Percentiles rank a stretch among this genome's conserved stretches.
These are phyloP conservation scores for Hemicordylus capensis DNA, from an alignment of 2,113 vertebrate genomes.

Conservation along the genomic window DNA sequence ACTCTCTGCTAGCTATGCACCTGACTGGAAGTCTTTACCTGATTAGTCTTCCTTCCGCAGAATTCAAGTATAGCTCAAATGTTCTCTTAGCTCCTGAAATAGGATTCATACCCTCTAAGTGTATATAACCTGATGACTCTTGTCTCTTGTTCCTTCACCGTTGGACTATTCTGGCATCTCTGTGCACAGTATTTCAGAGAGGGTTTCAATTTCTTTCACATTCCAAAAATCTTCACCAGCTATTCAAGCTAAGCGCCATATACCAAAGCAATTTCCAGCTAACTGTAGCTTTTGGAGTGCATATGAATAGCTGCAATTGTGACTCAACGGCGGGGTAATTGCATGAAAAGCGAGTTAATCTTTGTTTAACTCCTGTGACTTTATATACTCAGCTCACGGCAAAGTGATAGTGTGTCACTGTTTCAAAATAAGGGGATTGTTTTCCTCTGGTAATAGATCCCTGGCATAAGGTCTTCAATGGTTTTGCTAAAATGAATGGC, in stretches of 20 bases:
- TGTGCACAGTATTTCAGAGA: not conserved
- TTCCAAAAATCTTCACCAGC: not conserved
- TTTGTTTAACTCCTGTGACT: conserved; percentile 67
- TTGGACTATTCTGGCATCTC: not conserved
- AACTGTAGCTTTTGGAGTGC: conserved; percentile 51
- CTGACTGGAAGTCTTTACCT: not conserved
- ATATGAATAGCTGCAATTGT: conserved; percentile 50
- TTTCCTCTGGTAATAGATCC: conserved; percentile 64
- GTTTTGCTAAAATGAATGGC: conserved; percentile 27
- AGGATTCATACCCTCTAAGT: not conserved
- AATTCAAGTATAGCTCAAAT: not conserved
- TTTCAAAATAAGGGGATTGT: conserved; percentile 59
- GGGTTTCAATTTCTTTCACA: not conserved
- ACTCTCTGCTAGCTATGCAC: too few species aligned
- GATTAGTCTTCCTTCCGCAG: not conserved
- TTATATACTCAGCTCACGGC: conserved; percentile 38
- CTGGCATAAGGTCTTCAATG: conserved; percentile 57
- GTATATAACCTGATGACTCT: too few species aligned
- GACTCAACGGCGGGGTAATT: conserved; percentile 55
- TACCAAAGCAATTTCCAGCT: conserved; percentile 39
- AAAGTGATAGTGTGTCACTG: conserved; percentile 50
- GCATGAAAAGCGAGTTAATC: conserved; percentile 63
- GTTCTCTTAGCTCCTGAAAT: not conserved
- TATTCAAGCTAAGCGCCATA: conserved; percentile 29
- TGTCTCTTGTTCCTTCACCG: not conserved